A percentile compares a stretch with the other conserved stretches of the same genome.
phyloP scores from a whole-genome alignment of 2,113 vertebrate species.

The Corythornis cristatus region DNA sequence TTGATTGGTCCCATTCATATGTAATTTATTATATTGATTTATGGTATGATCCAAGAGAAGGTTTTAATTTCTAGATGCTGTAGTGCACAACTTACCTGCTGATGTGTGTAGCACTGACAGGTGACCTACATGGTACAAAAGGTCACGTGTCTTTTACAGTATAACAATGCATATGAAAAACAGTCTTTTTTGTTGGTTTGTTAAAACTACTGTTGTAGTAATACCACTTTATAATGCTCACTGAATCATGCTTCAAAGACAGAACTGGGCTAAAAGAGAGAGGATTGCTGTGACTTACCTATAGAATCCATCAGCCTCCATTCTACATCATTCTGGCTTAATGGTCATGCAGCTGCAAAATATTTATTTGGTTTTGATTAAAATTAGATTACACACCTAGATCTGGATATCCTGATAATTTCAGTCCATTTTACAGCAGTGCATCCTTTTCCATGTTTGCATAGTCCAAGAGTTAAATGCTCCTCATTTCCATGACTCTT shows the following conservation, averaged over 20 bases:
- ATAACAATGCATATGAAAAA: neutral
- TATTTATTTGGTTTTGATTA: neutral
- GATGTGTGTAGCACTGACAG: neutral
- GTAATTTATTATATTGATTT: neutral
- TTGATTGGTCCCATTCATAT: neutral
- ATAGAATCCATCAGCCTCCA: neutral
- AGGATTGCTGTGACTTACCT: neutral
- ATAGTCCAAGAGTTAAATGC: neutral
- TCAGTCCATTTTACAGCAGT: neutral
- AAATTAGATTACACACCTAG: neutral
- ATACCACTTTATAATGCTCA: neutral
- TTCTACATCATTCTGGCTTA: neutral
- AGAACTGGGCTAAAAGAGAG: neutral
- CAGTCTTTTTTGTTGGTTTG: neutral
- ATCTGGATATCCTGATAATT: neutral
- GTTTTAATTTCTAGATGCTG: neutral
- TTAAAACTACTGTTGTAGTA: constrained; percentile 24
- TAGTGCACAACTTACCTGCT: neutral
- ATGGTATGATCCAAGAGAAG: neutral
- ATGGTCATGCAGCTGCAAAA: neutral
- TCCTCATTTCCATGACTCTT: neutral
- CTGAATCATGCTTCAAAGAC: neutral
- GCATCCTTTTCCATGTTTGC: neutral
- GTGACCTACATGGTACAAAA: neutral
- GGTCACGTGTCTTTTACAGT: neutral